A percentile compares a stretch with the other conserved stretches of the same genome.
Evolutionary conservation across 1,140 invertebrate genomes (phyloP).

Genomic region (Nasonia longicornis): DNA sequence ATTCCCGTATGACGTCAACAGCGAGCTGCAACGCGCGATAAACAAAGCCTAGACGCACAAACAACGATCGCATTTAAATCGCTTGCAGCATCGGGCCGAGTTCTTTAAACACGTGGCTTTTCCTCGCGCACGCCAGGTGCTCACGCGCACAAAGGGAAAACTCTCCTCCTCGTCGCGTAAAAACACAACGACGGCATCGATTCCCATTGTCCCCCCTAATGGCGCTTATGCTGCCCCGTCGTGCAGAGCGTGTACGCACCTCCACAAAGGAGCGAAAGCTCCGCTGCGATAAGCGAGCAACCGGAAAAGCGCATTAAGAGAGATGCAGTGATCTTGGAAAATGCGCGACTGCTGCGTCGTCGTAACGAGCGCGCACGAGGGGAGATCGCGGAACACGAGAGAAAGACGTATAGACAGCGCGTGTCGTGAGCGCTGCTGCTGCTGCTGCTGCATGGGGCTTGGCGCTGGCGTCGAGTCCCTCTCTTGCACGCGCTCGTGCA

Average conservation of each 20-base stretch:
- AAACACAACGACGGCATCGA: no score
- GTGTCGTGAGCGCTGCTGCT: slow-evolving; percentile 3
- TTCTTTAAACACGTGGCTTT: no score
- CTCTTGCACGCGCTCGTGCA: slow-evolving; percentile 42
- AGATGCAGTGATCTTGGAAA: not conserved
- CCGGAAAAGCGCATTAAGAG: not conserved
- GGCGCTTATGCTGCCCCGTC: no score
- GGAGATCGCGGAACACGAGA: not conserved
- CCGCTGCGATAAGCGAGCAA: not conserved
- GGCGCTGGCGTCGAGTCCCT: slow-evolving; percentile 35
- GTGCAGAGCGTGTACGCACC: no score
- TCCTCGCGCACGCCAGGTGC: no score
- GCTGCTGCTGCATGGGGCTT: slow-evolving; percentile 6
- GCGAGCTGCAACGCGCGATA: no score
- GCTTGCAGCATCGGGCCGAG: no score
- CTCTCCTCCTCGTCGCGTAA: no score
- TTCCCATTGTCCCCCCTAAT: not conserved
- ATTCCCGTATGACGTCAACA: no score
- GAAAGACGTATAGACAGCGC: not conserved
- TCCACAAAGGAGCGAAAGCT: not conserved
- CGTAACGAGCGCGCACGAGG: not conserved
- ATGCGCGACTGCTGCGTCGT: not conserved
- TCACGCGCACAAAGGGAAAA: no score
- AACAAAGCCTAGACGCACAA: no score
- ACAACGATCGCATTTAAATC: no score